Base-by-base conservation (phyloP, 2,888 invertebrate species). In the Acleris emargana region DNA sequence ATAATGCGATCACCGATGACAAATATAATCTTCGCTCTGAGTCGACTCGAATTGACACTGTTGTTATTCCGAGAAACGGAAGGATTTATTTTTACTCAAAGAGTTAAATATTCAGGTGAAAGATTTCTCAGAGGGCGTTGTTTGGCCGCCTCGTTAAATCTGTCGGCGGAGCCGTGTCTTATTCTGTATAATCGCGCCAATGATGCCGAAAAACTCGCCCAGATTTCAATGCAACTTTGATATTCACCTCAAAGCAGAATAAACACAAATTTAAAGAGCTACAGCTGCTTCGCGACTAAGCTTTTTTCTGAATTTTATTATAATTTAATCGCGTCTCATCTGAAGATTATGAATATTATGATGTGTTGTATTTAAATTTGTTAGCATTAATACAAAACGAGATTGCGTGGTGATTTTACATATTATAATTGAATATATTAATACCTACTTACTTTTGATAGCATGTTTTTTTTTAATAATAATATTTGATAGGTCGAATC, bases 51-150 rank as follows among this genome's bases (percentile, higher is more conserved):
- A 84, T 89, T 87, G 87, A 86, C 88, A 84, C 88, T 88, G 89
- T 89, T 88, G 89, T 89, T 90, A 86, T 91, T 91, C 91, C 77
- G 80, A 88, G 91, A 91, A 91, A 82, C 82, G 81, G 82, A 82
- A 83, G 83, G 86, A 88, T 89, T 89, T 91, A 91, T 91, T 91
- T 91, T 91, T 88, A 88, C 84, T 86, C 89, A 87, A 90, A 89
- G 88, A 87, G 85, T 89, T 90, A 88, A 91, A 90, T 89, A 89
- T 86, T 90, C 91, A 91, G 91, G 91, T 91, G 91, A 89, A 88
- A 90, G 89, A 91, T 89, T 81, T 89, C 89, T 84, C 85, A 85
- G 87, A 86, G 82, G 78, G 81, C 79, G 87, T 83, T 88, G 88
- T 88, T 87, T 86, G 82, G 81, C 73, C 73, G 80, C 73, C 82